Evolutionary conservation across 2,888 invertebrate species (phyloP), one percentile per base, ranked within the genome.

Genomic region (Lacanobia wlatinum): DNA sequence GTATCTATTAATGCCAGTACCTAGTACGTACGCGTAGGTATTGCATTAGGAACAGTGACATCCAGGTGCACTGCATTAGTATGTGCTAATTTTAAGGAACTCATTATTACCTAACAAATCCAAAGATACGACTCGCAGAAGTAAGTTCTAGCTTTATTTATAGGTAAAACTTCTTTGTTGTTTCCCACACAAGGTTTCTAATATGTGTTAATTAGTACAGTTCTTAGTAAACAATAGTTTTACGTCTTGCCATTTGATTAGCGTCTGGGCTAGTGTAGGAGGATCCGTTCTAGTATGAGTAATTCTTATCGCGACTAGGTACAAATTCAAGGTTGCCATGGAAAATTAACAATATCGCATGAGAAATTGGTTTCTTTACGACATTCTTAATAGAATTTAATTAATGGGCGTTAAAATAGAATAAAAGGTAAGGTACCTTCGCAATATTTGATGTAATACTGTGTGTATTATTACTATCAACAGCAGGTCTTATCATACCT

Each of bases 301-400:
- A 92, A 92, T 91, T 86, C 86, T 92, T 93, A 92, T 94, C 93
- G 90, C 80, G 16, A 50, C 84, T 80, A 73, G 48, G 69, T 76
- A 86, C 78, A 85, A 73, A 82, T 86, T 88, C 91, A 93, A 93
- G 92, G 94, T 89, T 90, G 83, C 79, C 80, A 84, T 88, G 92
- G 92, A 92, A 93, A 93, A 92, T 91, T 92, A 91, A 90, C 82
- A 76, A 66, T 70, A 70, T 71, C 61, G 67, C 53, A 61, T 70
- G 43, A 52, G 65, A 68, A 76, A 74, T 80, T 23, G 43, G 34
- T 58, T 84, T 78, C 63, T 73, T 78, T 48, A 62, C 60, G 34
- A 72, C 61, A 67, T 68, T 79, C 18, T 18, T 61, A 21, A 28
- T 40, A 46, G 14, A 62, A 55, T 58, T 38, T 38, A 58, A 58